phyloP scores from a whole-genome alignment of 2,888 invertebrate genomes.

The Torymus tubicola region DNA sequence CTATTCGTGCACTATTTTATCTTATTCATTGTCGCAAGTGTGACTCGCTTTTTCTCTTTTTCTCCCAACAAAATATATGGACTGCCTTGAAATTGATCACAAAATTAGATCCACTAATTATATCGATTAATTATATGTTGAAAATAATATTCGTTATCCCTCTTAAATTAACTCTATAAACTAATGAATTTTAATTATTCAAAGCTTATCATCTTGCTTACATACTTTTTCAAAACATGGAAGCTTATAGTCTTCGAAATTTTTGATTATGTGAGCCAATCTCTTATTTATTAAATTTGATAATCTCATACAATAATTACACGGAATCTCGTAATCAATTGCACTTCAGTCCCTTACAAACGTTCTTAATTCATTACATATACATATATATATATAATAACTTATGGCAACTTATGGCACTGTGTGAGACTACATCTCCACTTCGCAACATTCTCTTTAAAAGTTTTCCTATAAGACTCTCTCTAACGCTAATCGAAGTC shows the following conservation, averaged over 20 bases:
- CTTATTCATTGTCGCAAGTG: constrained; percentile 33
- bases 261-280: too few relatives aligned
- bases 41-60: not conserved
- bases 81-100: constrained; percentile 31
- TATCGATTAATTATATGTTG: too few relatives aligned
- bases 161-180: too few relatives aligned
- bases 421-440: constrained; percentile 30
- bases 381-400: constrained; percentile 20
- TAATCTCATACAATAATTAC: not conserved
- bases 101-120: not conserved
- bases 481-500: constrained; percentile 29
- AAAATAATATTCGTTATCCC: too few relatives aligned
- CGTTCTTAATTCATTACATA: constrained; percentile 10
- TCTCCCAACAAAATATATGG: constrained; percentile 31
- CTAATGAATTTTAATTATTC: too few relatives aligned
- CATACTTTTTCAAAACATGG: too few relatives aligned
- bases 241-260: too few relatives aligned
- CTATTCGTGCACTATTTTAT: constrained; percentile 41
- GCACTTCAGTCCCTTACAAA: constrained; percentile 48
- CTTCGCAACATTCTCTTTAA: constrained; percentile 30
- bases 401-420: constrained; percentile 45
- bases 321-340: constrained; percentile 43
- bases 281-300: too few relatives aligned
- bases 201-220: too few relatives aligned
- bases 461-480: constrained; percentile 32